Evolutionary conservation across 2,797 vertebrate species (phyloP), one percentile per base, ranked within the genome.

Genomic region (Loris lydekkerianus): DNA sequence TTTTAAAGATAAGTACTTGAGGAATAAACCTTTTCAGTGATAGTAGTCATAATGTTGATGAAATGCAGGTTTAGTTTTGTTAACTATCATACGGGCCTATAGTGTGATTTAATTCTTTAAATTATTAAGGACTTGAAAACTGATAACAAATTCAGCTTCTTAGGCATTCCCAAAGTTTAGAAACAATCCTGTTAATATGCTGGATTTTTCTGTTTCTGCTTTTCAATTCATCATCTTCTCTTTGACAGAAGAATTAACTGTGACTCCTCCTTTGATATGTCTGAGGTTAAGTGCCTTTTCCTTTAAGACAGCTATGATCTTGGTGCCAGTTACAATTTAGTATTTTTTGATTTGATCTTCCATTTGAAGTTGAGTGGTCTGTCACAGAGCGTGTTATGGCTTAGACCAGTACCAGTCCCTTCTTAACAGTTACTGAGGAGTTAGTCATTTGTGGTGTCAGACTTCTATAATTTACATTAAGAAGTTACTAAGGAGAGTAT

Each of bases 181-280:
- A 77, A 43, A 56, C 77, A 70, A 75, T 96, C 61, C 95, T 90
- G 53, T 86, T 93, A 96, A 92, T 96, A 40, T 93, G 65, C 93
- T 94, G 77, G 84, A 92, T 94, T 97, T 72, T 89, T 96, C 93
- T 97, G 60, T 97, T 94, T 94, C 95, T 94, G 1, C 73, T 90
- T 97, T 96, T 86, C 95, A 96, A 49, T 97, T 87, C 94, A 76
- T 97, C 95, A 13, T 97, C 95, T 96, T 97, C 93, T 97, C 97
- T 97, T 97, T 75, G 70, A 94, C 40, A 89, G 96, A 95, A 98
- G 93, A 96, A 95, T 89, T 93, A 93, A 97, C 40, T 85, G 96
- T 88, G 29, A 80, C 87, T 93, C 88, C 85, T 96, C 81, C 72
- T 93, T 67, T 85, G 70, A 53, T 85, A 61, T 69, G 53, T 60